phyloP scores from a whole-genome alignment of 2,888 invertebrate genomes.

The Lysandra coridon region DNA sequence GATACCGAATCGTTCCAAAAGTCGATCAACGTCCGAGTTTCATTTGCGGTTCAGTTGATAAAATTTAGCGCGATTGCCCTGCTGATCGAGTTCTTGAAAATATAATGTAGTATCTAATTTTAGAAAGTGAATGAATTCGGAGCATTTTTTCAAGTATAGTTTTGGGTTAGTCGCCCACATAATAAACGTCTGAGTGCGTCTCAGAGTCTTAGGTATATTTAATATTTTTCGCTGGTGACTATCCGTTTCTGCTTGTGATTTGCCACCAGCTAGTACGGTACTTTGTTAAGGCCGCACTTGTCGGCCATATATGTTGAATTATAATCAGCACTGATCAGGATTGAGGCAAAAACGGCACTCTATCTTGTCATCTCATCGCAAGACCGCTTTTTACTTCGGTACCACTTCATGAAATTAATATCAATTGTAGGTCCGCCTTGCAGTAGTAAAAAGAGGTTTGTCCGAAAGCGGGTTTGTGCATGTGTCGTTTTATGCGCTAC shows the following conservation, averaged over 20 bases:
- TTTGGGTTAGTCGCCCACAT: no score
- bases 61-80: no score
- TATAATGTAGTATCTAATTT: no score
- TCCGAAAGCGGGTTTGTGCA: conserved; percentile 44
- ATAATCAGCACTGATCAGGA: conserved; percentile 42
- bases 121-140: no score
- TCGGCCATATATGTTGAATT: conserved; percentile 32
- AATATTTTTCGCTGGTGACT: neutral
- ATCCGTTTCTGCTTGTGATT: neutral
- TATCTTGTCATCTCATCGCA: conserved; percentile 47
- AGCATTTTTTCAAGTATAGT: no score
- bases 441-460: conserved; percentile 47
- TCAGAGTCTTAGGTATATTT: neutral
- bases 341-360: conserved; percentile 48
- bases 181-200: no score
- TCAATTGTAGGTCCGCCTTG: conserved; percentile 61
- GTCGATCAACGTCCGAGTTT: no score
- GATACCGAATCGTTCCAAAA: no score
- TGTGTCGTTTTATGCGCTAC: conserved; percentile 40
- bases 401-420: conserved; percentile 69
- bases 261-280: neutral
- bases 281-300: conserved; percentile 22
- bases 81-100: no score
- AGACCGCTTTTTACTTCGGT: conserved; percentile 53
- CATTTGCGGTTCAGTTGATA: no score